Evolutionary conservation across 2,888 invertebrate genomes (phyloP).

Genomic region (Deilephila elpenor): DNA sequence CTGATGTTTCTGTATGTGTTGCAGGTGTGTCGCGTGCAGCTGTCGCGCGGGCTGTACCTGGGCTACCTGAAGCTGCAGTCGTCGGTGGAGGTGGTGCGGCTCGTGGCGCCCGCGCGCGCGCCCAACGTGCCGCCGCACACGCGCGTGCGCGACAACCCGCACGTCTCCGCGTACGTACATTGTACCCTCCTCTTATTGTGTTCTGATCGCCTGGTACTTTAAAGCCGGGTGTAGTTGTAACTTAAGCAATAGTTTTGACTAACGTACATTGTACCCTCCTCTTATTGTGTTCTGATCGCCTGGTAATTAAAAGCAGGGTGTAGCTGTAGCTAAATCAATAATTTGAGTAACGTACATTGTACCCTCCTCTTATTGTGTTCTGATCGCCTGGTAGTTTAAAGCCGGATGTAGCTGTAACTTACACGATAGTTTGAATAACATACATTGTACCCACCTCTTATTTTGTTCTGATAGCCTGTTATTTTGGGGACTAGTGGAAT

Average conservation of each 20-base stretch:
- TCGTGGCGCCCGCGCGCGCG: slow-evolving; percentile 95
- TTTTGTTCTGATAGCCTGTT: no score
- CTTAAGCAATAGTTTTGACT: no score
- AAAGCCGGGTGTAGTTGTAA: no score
- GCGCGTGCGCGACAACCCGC: slow-evolving; percentile 96
- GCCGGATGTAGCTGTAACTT: no score
- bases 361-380: slow-evolving; percentile 11
- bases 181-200: background rate
- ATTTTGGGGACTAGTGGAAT: no score
- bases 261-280: no score
- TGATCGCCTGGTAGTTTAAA: background rate
- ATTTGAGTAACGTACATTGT: slow-evolving; percentile 54
- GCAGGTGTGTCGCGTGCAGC: slow-evolving; percentile 92
- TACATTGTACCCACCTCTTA: no score
- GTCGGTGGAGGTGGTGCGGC: slow-evolving; percentile 96
- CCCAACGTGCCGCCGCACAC: slow-evolving; percentile 98
- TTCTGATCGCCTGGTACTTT: background rate
- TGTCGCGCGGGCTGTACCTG: slow-evolving; percentile 95
- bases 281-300: no score
- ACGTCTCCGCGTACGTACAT: slow-evolving; percentile 96
- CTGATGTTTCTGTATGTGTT: background rate
- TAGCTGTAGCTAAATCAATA: no score
- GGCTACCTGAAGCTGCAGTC: slow-evolving; percentile 98
- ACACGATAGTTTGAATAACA: no score
- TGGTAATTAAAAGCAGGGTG: no score